phyloP scores from a whole-genome alignment of 2,888 invertebrate genomes.

The Unio pictorum region DNA sequence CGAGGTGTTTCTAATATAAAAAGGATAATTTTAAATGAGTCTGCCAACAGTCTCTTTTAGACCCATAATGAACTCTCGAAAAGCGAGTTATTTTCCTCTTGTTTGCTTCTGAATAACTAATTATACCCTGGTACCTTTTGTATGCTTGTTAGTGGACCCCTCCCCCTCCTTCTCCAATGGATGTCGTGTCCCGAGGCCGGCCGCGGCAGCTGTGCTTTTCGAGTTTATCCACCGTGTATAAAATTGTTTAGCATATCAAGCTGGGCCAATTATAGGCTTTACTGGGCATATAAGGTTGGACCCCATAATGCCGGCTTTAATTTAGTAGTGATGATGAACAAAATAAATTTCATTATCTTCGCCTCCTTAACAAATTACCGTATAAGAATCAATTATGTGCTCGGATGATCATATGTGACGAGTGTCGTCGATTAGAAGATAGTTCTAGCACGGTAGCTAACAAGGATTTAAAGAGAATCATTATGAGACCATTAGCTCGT shows the following conservation, averaged over 20 bases:
- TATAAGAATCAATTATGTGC: constrained; percentile 35
- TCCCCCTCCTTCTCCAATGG: constrained; percentile 18
- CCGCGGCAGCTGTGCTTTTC: constrained; percentile 7
- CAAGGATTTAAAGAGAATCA: constrained; percentile 8
- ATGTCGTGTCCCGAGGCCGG: constrained; percentile 9
- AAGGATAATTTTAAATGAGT: no score
- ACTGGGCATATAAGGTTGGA: constrained; percentile 28
- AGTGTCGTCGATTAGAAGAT: constrained; percentile 3
- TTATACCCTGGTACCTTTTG: constrained; percentile 19
- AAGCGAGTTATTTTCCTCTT: constrained; percentile 29
- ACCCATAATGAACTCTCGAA: constrained; percentile 25
- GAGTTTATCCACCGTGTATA: constrained; percentile 16
- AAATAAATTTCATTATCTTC: constrained; percentile 39
- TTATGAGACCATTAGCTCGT: constrained; percentile 35
- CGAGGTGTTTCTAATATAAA: no score
- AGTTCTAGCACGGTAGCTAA: background rate
- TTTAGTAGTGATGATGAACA: constrained; percentile 35
- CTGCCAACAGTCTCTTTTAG: constrained; percentile 8
- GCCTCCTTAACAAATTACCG: constrained; percentile 38
- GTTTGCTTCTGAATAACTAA: constrained; percentile 31
- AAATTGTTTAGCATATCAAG: constrained; percentile 27
- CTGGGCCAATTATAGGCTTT: constrained; percentile 20
- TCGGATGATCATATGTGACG: constrained; percentile 12
- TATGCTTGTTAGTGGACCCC: constrained; percentile 16
- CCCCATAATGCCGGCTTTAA: constrained; percentile 19